Percentiles rank a stretch among this genome's conserved stretches.
phyloP scores from a whole-genome alignment of 1,140 invertebrate genomes.

The Zaprionus ornatus region DNA sequence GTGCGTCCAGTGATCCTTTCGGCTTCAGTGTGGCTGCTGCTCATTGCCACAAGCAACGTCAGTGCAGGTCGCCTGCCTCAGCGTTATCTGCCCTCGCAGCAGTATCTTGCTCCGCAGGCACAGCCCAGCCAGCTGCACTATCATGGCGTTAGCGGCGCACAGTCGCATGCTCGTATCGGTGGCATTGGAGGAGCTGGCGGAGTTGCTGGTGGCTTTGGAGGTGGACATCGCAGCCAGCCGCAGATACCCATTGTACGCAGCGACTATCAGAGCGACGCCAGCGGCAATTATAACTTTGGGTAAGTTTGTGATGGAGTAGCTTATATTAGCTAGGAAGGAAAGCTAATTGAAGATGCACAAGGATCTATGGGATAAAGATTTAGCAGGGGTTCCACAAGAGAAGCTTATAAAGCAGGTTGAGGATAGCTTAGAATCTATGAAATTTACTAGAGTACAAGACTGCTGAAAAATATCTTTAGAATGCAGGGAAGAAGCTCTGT shows the following conservation, averaged over 20 bases:
- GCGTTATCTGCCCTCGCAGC: conserved; percentile 69
- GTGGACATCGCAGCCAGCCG: conserved; percentile 46
- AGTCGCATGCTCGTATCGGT: conserved; percentile 43
- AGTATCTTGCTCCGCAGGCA: conserved; percentile 46
- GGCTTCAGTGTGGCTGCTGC: background rate
- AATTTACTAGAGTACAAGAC: too few relatives aligned
- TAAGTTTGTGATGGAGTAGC: conserved; percentile 58
- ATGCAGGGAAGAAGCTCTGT: too few relatives aligned
- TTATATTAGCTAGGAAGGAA: conserved; percentile 8
- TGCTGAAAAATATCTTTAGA: too few relatives aligned
- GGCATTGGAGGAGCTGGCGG: conserved; percentile 17
- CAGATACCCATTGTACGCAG: conserved; percentile 85
- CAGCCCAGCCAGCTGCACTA: conserved; percentile 67
- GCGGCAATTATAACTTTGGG: conserved; percentile 87
- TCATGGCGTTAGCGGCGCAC: conserved; percentile 60
- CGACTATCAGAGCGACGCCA: conserved; percentile 85
- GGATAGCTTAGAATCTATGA: too few relatives aligned
- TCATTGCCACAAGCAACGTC: background rate
- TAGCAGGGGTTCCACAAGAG: too few relatives aligned
- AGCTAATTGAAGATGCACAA: background rate
- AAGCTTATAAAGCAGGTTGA: background rate
- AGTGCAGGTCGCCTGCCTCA: conserved; percentile 49
- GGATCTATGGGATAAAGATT: too few relatives aligned
- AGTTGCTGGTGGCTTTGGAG: background rate
- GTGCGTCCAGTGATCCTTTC: conserved; percentile 36